Base-by-base conservation (phyloP, 2,888 invertebrate genomes). In the Saturnia japonica region DNA sequence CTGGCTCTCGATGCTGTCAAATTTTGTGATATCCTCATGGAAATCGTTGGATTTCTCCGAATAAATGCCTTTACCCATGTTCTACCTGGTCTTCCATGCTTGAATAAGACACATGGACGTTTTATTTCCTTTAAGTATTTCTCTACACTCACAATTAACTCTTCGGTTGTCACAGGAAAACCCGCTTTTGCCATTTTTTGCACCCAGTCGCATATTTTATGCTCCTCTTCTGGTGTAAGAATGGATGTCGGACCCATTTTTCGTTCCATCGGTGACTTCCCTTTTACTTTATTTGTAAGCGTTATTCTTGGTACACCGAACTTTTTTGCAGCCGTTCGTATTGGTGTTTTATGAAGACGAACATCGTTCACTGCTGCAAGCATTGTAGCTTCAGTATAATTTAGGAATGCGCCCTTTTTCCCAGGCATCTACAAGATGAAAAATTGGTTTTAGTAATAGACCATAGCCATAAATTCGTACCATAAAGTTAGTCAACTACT, bases 231-330 rank as follows among this genome's bases (percentile, higher is more conserved):
- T 60, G 66, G 64, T 73, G 76, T 75, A 62, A 79, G 72, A 60
- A 77, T 74, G 57, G 74, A 74, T 40, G 76, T 25, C 9, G 77
- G 75, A 66, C 80, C 77, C 77, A 77, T 78, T 69, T 76, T 76
- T 71, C 78, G 71, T 69, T 77, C 77, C 75, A 78, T 75, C 57
- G 77, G 76, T 72, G 75, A 75, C 72, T 74, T 78, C 57, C 78
- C 77, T 70, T 75, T 73, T 71, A 78, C 72, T 77, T 77, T 78
- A 75, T 78, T 74, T 71, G 71, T 75, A 62, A 80, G 71, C 64
- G 78, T 78, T 70, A 74, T 77, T 74, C 76, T 78, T 70, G 78
- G 77, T 64, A 77, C 77, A 70, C 72, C 75, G 70, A 76, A 76
- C 68, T 76, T 78, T 74, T 77, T 78, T 74, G 78, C 75, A 73